phyloP scores from a whole-genome alignment of 2,797 vertebrate species.

The Bradypodion pumilum region DNA sequence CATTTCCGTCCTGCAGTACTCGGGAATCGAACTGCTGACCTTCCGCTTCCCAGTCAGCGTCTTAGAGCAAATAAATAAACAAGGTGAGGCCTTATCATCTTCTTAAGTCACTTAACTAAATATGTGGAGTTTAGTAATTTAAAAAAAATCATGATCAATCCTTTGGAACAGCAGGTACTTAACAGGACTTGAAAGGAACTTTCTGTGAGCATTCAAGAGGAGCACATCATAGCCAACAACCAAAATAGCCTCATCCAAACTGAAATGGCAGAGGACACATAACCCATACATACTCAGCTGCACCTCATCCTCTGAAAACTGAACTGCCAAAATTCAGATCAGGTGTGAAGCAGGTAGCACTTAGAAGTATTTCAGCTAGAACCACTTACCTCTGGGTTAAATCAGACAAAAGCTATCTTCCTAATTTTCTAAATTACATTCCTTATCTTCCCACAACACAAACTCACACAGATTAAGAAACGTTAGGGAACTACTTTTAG shows the following conservation, averaged over 20 bases:
- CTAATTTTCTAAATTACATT: neutral
- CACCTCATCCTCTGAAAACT: neutral
- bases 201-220: neutral
- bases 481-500: neutral
- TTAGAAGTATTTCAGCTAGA: neutral
- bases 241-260: neutral
- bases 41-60: no score
- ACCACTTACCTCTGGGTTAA: neutral
- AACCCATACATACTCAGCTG: neutral
- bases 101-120: no score
- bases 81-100: no score
- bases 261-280: neutral
- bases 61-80: no score
- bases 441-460: neutral
- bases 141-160: neutral
- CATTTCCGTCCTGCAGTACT: no score
- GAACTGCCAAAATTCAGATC: constrained; percentile 17
- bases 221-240: neutral
- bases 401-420: neutral
- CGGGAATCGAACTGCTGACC: no score
- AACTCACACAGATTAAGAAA: neutral
- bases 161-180: neutral
- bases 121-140: neutral
- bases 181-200: neutral
- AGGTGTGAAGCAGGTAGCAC: constrained; percentile 11